A percentile compares a stretch with the other conserved stretches of the same genome.
phyloP scores from a whole-genome alignment of 2,888 invertebrate genomes.

The Tachina fera region DNA sequence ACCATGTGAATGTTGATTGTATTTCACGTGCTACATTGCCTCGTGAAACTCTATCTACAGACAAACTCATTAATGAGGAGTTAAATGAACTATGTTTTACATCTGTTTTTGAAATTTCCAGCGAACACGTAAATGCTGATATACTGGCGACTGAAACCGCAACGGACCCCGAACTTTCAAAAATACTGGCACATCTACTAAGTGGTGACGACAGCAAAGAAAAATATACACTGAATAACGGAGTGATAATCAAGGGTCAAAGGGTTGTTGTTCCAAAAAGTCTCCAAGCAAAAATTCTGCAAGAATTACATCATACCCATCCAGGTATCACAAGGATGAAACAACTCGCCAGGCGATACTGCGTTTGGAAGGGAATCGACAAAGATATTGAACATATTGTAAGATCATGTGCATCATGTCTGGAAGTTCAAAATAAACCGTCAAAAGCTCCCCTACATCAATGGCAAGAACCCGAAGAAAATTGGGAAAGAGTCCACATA shows the following conservation, averaged over 20 bases:
- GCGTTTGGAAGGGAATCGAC: not conserved
- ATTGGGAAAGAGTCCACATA: no score
- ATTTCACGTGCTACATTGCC: not conserved
- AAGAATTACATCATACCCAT: not conserved
- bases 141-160: not conserved
- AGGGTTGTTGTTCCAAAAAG: not conserved
- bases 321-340: not conserved
- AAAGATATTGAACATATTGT: not conserved
- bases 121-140: not conserved
- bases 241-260: no score
- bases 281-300: not conserved
- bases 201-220: not conserved
- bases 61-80: not conserved
- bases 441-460: not conserved
- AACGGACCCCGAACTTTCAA: not conserved
- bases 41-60: not conserved
- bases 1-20: not conserved
- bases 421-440: not conserved
- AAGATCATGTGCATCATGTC: not conserved
- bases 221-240: no score
- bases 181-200: not conserved
- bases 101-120: not conserved
- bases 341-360: not conserved
- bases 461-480: no score
- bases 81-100: not conserved